Base-by-base conservation (phyloP, 2,888 invertebrate genomes). In the Lasioglossum oenotherae region DNA sequence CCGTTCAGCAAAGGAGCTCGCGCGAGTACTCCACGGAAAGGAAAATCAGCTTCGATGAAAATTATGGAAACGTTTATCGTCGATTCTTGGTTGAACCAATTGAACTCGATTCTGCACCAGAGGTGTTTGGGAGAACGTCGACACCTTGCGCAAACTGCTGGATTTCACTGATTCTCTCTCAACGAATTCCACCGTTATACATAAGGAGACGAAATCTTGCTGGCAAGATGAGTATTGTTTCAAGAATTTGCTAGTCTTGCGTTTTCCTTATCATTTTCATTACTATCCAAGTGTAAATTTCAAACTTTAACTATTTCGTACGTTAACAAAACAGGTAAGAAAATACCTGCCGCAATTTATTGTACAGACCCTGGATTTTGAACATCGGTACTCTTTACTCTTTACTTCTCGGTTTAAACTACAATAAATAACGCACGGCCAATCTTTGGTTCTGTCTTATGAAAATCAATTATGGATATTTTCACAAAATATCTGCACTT, bases 81-180 rank as follows among this genome's bases (percentile, higher is more conserved):
- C 31, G 80, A 84, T 73, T 81, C 74, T 8, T 92, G 89, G 90
- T 84, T 92, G 35, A 80, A 92, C 86, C 90, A 88, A 74, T 77
- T 93, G 74, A 87, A 93, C 69, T 87, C 78, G 44, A 81, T 89
- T 16, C 81, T 93, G 74, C 89, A 91, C 35, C 80, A 91, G 71
- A 92, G 92, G 71, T 90, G 92, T 80, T 73, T 90, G 16, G 86
- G 89, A 27, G 90, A 92, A 88, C 87, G 87, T 16, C 90, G 90
- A 8, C 84, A 91, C 46, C 89, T 85, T 31, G 88, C 89, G 27
- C 86, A 84, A 49, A 92, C 91, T 19, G 4, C 57, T n/a, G n/a
- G 57, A n/a, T 89, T 89, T 64, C 19, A 31, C 31, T 19, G 31
- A 31, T n/a, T n/a, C n/a, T n/a, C n/a, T n/a, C 16, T 16, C 16